phyloP scores from a whole-genome alignment of 1,140 invertebrate species.

The Teleogryllus occipitalis region DNA sequence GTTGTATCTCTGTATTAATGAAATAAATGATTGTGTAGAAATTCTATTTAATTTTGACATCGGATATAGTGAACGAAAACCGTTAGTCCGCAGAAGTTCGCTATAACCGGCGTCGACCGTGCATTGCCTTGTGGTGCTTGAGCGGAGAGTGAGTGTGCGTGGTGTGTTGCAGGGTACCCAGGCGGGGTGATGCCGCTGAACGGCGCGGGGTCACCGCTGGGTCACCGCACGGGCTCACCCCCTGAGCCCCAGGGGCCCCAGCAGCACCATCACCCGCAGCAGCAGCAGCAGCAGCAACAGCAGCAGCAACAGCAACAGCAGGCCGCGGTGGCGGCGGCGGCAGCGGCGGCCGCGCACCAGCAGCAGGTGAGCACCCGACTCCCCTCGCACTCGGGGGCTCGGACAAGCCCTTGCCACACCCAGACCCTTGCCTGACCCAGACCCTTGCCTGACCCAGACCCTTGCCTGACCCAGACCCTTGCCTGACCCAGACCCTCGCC shows the following conservation, averaged over 20 bases:
- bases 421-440: constrained; percentile 78
- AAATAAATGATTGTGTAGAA: too few species aligned
- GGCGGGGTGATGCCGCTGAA: constrained; percentile 38
- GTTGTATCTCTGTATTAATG: too few species aligned
- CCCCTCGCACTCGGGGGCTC: too few species aligned
- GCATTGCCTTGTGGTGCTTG: too few species aligned
- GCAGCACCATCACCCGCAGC: constrained; percentile 24
- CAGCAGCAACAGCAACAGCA: constrained; percentile 29
- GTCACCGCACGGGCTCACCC: constrained; percentile 46
- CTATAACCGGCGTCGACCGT: too few species aligned
- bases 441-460: constrained; percentile 66
- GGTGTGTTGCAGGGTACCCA: constrained; percentile 38
- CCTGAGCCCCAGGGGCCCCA: constrained; percentile 35
- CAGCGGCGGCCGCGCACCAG: constrained; percentile 36
- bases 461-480: constrained; percentile 54
- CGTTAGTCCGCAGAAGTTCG: too few species aligned
- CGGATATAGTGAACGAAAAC: too few species aligned
- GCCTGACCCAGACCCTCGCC: constrained; percentile 44
- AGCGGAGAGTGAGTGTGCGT: background rate
- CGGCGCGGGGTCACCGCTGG: constrained; percentile 44
- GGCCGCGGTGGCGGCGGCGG: constrained; percentile 3
- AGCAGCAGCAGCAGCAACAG: constrained; percentile 27
- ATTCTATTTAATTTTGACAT: too few species aligned
- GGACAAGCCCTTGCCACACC: constrained; percentile 77
- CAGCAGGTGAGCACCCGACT: too few species aligned